Percentiles rank a stretch among this genome's conserved stretches.
These are phyloP conservation scores for Thinocorus orbignyianus DNA, from an alignment of 2,113 vertebrate species.

Conservation along the genomic window DNA sequence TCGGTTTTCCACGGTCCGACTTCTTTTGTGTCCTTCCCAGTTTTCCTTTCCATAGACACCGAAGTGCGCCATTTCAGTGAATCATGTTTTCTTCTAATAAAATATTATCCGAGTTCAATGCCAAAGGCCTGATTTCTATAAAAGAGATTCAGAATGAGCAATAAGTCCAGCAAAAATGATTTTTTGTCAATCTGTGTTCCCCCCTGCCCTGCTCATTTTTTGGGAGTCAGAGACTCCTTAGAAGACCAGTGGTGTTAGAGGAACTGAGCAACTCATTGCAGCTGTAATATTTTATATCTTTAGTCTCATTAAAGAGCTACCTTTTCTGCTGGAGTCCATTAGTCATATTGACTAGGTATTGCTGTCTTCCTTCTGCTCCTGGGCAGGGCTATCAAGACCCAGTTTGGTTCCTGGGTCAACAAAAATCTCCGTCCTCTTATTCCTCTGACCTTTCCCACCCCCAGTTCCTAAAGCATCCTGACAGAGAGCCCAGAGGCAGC, in stretches of 20 bases:
- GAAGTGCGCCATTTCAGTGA: background rate
- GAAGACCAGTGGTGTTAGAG: background rate
- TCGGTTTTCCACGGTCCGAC: conserved; percentile 3
- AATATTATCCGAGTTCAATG: conserved; percentile 5
- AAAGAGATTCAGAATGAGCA: conserved; percentile 21
- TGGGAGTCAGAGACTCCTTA: background rate
- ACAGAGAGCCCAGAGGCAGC: background rate
- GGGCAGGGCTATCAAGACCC: background rate
- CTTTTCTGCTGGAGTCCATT: background rate
- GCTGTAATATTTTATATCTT: background rate
- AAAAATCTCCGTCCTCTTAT: background rate
- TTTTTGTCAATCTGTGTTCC: background rate
- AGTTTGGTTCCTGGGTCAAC: background rate
- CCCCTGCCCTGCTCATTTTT: background rate
- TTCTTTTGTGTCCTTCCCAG: background rate
- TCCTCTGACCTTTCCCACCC: background rate
- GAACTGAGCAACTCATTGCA: background rate
- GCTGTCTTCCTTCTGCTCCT: background rate
- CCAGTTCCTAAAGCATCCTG: background rate
- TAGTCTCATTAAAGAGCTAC: background rate
- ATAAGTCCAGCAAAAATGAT: background rate
- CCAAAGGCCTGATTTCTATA: conserved; percentile 30
- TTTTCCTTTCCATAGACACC: conserved; percentile 8
- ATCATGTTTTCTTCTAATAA: conserved; percentile 54
- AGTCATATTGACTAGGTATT: background rate